phyloP scores from a whole-genome alignment of 2,113 vertebrate species.

The Atherinomorus stipes region DNA sequence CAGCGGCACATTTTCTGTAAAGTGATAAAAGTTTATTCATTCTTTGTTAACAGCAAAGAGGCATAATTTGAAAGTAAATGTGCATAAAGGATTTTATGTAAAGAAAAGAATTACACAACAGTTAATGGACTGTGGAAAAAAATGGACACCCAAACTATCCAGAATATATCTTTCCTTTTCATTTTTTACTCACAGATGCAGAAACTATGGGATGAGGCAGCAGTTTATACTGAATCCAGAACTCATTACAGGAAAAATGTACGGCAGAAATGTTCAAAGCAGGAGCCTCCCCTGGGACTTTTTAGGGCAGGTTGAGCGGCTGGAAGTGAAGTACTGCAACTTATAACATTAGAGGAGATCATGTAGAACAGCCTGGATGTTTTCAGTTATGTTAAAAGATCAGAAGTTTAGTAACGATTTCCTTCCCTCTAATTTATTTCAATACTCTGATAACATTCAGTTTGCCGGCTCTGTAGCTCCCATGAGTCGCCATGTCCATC shows the following conservation, averaged over 20 bases:
- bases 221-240: not conserved
- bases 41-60: not conserved
- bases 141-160: too few species aligned
- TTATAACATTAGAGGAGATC: slow-evolving; percentile 1
- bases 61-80: not conserved
- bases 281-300: not conserved
- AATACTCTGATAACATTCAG: too few species aligned
- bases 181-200: not conserved
- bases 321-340: too few species aligned
- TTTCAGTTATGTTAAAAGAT: not conserved
- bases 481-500: too few species aligned
- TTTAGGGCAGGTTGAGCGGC: not conserved
- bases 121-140: too few species aligned
- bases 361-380: not conserved
- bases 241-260: slow-evolving; percentile 16
- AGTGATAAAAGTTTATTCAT: not conserved
- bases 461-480: too few species aligned
- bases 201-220: not conserved
- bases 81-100: not conserved
- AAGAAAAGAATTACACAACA: not conserved
- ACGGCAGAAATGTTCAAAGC: slow-evolving; percentile 3
- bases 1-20: not conserved
- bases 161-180: too few species aligned
- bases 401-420: not conserved
- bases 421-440: too few species aligned